phyloP scores from a whole-genome alignment of 2,113 vertebrate species.

The Cricetomys ansorgei region DNA sequence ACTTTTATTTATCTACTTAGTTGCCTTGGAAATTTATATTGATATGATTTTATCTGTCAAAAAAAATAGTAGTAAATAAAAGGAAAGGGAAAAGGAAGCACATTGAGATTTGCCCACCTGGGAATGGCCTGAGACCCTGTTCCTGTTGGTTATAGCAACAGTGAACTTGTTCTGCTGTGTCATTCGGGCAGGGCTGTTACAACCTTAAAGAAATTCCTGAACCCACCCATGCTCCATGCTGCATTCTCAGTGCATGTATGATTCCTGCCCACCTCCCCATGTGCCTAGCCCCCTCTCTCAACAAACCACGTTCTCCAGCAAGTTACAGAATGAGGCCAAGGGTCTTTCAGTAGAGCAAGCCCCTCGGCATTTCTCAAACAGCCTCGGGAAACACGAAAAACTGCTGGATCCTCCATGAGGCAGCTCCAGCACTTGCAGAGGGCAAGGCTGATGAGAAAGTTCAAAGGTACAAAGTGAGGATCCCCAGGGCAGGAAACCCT shows the following conservation, averaged over 20 bases:
- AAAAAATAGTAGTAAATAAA: not conserved
- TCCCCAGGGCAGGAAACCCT: not conserved
- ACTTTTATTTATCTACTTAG: not conserved
- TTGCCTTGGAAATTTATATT: slow-evolving; percentile 26
- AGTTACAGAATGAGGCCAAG: not conserved
- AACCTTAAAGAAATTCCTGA: not conserved
- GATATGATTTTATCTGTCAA: not conserved
- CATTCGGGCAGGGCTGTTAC: not conserved
- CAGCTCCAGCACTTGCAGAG: not conserved
- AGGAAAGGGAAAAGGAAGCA: not conserved
- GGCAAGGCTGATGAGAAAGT: not conserved
- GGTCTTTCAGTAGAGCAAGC: not conserved
- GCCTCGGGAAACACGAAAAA: not conserved
- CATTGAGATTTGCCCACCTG: not conserved
- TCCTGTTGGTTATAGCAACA: not conserved
- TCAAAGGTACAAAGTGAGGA: too few relatives aligned
- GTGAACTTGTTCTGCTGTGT: not conserved
- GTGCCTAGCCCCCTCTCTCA: too few relatives aligned
- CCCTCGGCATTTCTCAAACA: not conserved
- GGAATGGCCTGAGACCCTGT: not conserved
- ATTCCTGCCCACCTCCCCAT: not conserved
- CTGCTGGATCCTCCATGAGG: not conserved
- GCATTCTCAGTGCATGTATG: not conserved
- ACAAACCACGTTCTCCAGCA: too few relatives aligned
- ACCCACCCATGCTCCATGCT: not conserved